These are phyloP conservation scores for Monopterus albus DNA, from an alignment of 2,113 vertebrate species.

Conservation along the genomic window DNA sequence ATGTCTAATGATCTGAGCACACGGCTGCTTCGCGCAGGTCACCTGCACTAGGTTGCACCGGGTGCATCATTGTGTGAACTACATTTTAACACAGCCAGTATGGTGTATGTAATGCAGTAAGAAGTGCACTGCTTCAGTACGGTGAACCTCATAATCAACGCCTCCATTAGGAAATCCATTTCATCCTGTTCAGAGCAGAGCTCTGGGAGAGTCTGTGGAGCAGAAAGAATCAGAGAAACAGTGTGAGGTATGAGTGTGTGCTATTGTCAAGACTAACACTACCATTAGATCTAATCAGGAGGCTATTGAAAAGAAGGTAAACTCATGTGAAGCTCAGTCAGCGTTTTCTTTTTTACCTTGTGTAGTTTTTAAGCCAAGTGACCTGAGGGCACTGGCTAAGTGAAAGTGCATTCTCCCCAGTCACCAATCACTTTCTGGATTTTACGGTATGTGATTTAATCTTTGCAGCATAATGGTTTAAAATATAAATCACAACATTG, in stretches of 20 bases:
- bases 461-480: neutral
- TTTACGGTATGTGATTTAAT: neutral
- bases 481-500: neutral
- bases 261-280: neutral
- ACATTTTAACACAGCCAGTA: too few species aligned
- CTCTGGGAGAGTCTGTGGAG: slow-evolving; percentile 89
- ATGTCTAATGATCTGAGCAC: too few species aligned
- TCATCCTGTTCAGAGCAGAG: slow-evolving; percentile 94
- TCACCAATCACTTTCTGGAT: slow-evolving; percentile 3
- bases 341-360: neutral
- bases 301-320: slow-evolving; percentile 30
- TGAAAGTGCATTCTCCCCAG: neutral
- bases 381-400: neutral
- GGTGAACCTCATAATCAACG: slow-evolving; percentile 89
- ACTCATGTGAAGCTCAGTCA: neutral
- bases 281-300: slow-evolving; percentile 30
- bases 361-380: neutral
- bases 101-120: neutral
- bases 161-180: slow-evolving; percentile 95
- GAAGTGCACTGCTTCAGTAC: neutral
- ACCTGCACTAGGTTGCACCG: neutral
- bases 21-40: neutral
- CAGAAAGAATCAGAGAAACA: slow-evolving; percentile 25
- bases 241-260: slow-evolving; percentile 2
- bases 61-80: neutral